Conservation (phyloP, 2,888 invertebrate genomes). For the Netelia inedita region DNA sequence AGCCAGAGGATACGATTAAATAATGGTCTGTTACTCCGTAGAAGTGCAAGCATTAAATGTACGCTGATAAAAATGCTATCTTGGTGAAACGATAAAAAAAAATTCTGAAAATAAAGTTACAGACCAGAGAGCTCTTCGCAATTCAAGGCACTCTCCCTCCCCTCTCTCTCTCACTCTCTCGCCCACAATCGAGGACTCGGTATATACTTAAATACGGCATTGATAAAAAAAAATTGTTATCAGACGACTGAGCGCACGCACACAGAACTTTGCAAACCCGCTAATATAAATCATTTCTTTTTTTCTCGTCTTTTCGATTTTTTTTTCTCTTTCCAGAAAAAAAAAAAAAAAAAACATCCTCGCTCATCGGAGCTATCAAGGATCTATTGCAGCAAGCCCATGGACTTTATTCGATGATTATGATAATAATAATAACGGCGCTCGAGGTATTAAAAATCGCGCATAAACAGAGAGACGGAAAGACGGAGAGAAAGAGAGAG, state of each 20-base stretch:
- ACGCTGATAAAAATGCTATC: slow-evolving; percentile 84
- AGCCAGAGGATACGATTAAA: slow-evolving; percentile 84
- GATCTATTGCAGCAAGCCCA: slow-evolving; percentile 27
- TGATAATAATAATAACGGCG: slow-evolving; percentile 35
- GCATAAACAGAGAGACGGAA: slow-evolving; percentile 19
- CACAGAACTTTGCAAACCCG: slow-evolving; percentile 44
- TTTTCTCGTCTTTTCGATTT: slow-evolving; percentile 5
- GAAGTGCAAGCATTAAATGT: slow-evolving; percentile 85
- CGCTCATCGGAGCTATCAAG: slow-evolving; percentile 28
- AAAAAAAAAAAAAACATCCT: slow-evolving; percentile 22
- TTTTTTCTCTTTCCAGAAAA: slow-evolving; percentile 24
- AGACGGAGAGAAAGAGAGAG: too few relatives aligned
- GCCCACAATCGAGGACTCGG: slow-evolving; percentile 56
- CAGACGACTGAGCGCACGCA: slow-evolving; percentile 53
- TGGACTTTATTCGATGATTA: slow-evolving; percentile 39
- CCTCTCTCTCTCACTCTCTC: slow-evolving; percentile 51
- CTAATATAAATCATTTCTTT: slow-evolving; percentile 18
- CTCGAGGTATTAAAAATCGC: slow-evolving; percentile 39
- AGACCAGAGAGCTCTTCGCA: slow-evolving; percentile 69
- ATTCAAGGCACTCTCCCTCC: slow-evolving; percentile 39
- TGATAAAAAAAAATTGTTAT: slow-evolving; percentile 67
- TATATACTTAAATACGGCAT: slow-evolving; percentile 50
- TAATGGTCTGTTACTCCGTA: slow-evolving; percentile 84
- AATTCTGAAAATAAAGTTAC: slow-evolving; percentile 82
- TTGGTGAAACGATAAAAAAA: slow-evolving; percentile 83